Percentiles rank a stretch among this genome's conserved stretches.
These are phyloP conservation scores for Lasioglossum vierecki DNA, from an alignment of 2,888 invertebrate species.

Conservation along the genomic window DNA sequence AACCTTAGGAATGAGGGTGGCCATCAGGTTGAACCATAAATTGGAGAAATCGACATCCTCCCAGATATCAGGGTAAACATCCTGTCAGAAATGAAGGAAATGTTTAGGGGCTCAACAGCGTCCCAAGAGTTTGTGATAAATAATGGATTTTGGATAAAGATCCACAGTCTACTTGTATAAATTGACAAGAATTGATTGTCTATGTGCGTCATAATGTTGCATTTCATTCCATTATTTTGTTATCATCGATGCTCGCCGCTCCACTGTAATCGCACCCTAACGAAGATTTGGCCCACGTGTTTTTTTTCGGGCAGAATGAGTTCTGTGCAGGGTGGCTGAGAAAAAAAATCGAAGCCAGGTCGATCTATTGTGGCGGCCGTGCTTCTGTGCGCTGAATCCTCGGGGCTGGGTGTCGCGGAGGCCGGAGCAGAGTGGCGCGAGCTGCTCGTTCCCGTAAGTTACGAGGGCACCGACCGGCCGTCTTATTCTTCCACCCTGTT, in stretches of 20 bases:
- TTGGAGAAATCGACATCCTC: too few species aligned
- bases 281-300: not conserved
- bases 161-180: too few species aligned
- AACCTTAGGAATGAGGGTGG: too few species aligned
- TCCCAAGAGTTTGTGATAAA: too few species aligned
- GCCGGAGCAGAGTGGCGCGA: slow-evolving; percentile 18
- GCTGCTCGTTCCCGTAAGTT: slow-evolving; percentile 59
- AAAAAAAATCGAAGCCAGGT: slow-evolving; percentile 20
- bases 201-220: too few species aligned
- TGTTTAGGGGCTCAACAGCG: too few species aligned
- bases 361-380: slow-evolving; percentile 16
- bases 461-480: slow-evolving; percentile 66
- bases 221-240: too few species aligned
- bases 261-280: not conserved
- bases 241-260: too few species aligned
- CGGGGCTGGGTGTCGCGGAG: slow-evolving; percentile 1
- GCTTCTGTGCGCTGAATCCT: slow-evolving; percentile 5
- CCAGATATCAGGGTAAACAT: too few species aligned
- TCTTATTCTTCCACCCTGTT: slow-evolving; percentile 72
- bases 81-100: too few species aligned
- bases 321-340: not conserved
- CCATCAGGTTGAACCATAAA: too few species aligned
- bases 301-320: not conserved
- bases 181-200: not conserved
- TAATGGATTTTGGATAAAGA: not conserved